A percentile compares a stretch with the other conserved stretches of the same genome.
Evolutionary conservation across 2,113 vertebrate genomes (phyloP).

Genomic region (Etheostoma cragini): DNA sequence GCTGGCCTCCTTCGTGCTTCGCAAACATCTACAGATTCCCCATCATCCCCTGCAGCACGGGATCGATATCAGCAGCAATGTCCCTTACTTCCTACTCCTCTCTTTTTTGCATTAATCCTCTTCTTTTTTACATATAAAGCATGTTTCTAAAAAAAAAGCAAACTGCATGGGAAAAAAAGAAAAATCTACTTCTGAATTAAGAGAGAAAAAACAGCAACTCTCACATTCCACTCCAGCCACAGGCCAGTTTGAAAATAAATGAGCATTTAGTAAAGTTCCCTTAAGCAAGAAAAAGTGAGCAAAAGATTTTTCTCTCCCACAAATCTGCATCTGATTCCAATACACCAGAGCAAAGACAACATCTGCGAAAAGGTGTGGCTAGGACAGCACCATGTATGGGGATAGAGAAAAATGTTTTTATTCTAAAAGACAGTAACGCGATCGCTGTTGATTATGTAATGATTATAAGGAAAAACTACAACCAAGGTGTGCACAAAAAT

Average conservation of each 20-base stretch:
- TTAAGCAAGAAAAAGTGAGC: slow-evolving; percentile 19
- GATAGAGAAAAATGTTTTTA: neutral
- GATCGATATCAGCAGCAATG: slow-evolving; percentile 29
- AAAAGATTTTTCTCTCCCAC: slow-evolving; percentile 13
- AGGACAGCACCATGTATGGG: neutral
- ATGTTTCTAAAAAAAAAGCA: slow-evolving; percentile 4
- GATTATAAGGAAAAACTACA: slow-evolving; percentile 13
- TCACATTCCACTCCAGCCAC: slow-evolving; percentile 36
- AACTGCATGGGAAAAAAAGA: neutral
- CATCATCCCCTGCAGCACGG: slow-evolving; percentile 27
- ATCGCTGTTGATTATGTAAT: neutral
- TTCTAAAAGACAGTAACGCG: slow-evolving; percentile 1
- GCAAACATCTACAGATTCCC: slow-evolving; percentile 60
- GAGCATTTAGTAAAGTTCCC: slow-evolving; percentile 25
- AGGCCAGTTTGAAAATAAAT: slow-evolving; percentile 48
- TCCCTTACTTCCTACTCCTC: neutral
- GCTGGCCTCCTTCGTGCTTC: slow-evolving; percentile 38
- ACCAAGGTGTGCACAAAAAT: neutral
- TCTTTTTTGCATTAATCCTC: slow-evolving; percentile 15
- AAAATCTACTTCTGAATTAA: slow-evolving; percentile 45
- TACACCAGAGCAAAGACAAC: slow-evolving; percentile 18
- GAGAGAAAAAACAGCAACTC: slow-evolving; percentile 30
- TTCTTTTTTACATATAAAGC: neutral
- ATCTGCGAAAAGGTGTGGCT: neutral
- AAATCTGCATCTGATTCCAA: slow-evolving; percentile 31